Evolutionary conservation across 1,140 invertebrate species (phyloP).

Genomic region (Glossosoma conforme): DNA sequence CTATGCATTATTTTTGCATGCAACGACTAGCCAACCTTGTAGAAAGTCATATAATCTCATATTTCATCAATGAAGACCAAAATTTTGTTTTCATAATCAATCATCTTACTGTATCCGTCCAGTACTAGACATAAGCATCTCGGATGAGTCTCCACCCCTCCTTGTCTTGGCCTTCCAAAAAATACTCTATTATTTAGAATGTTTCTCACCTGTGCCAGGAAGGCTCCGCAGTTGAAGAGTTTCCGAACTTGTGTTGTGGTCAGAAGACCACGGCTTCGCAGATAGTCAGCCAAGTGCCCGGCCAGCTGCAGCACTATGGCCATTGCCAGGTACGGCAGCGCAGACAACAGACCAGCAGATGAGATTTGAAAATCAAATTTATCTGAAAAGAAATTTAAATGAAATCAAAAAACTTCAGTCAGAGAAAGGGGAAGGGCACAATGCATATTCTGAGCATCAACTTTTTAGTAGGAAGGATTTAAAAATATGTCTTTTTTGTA

Average conservation of each 20-base stretch:
- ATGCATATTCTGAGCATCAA: too few species aligned
- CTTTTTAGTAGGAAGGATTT: too few species aligned
- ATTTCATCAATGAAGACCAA: too few species aligned
- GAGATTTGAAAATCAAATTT: slow-evolving; percentile 66
- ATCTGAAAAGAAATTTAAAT: slow-evolving; percentile 50
- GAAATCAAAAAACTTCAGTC: not conserved
- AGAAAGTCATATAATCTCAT: too few species aligned
- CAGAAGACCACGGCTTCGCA: slow-evolving; percentile 58
- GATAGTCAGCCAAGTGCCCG: slow-evolving; percentile 76
- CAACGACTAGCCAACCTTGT: too few species aligned
- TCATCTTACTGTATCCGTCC: too few species aligned
- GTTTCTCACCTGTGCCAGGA: slow-evolving; percentile 53
- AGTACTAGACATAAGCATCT: too few species aligned
- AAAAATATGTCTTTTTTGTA: too few species aligned
- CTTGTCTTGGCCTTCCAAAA: too few species aligned
- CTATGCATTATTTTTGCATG: too few species aligned
- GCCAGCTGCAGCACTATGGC: slow-evolving; percentile 70
- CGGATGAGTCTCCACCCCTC: too few species aligned
- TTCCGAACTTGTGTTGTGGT: slow-evolving; percentile 71
- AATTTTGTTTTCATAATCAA: too few species aligned
- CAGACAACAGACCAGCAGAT: slow-evolving; percentile 74
- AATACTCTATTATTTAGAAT: not conserved
- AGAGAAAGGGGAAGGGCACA: not conserved
- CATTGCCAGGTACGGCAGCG: slow-evolving; percentile 84
- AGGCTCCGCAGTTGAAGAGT: slow-evolving; percentile 72